These are phyloP conservation scores for Alosa alosa DNA, from an alignment of 2,113 vertebrate species.

Conservation along the genomic window DNA sequence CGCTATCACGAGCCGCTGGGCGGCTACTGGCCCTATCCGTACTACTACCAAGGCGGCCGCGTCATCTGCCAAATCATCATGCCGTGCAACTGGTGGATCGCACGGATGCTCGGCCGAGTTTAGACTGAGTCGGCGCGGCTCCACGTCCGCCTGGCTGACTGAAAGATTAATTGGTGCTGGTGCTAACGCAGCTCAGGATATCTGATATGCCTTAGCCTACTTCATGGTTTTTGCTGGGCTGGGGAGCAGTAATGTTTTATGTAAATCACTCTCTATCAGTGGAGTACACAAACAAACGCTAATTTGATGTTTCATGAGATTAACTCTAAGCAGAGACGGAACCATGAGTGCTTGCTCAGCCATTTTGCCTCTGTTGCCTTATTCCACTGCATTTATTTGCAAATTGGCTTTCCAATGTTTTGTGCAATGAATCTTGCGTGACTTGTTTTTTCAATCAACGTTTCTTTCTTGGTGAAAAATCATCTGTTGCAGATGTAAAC, in stretches of 20 bases:
- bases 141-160: not conserved
- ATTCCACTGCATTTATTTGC: conserved; percentile 29
- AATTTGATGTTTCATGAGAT: conserved; percentile 18
- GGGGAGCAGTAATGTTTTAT: not conserved
- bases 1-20: conserved; percentile 87
- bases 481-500: not conserved
- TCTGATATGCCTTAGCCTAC: not conserved
- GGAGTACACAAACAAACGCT: conserved; percentile 13
- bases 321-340: conserved; percentile 13
- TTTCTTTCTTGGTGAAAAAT: not conserved
- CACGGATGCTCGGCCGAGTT: conserved; percentile 89
- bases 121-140: conserved; percentile 53
- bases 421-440: conserved; percentile 17
- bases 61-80: conserved; percentile 93
- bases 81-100: conserved; percentile 99
- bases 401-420: conserved; percentile 40
- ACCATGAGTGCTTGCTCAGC: conserved; percentile 31
- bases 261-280: conserved; percentile 14
- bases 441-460: conserved; percentile 26
- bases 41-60: conserved; percentile 91
- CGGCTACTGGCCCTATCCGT: conserved; percentile 90
- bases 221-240: not conserved
- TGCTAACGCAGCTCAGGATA: conserved; percentile 19
- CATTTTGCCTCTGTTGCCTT: conserved; percentile 22
- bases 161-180: not conserved